Evolutionary conservation across 2,113 vertebrate genomes (phyloP), one percentile per base, ranked within the genome.

Genomic region (Cygnus atratus): DNA sequence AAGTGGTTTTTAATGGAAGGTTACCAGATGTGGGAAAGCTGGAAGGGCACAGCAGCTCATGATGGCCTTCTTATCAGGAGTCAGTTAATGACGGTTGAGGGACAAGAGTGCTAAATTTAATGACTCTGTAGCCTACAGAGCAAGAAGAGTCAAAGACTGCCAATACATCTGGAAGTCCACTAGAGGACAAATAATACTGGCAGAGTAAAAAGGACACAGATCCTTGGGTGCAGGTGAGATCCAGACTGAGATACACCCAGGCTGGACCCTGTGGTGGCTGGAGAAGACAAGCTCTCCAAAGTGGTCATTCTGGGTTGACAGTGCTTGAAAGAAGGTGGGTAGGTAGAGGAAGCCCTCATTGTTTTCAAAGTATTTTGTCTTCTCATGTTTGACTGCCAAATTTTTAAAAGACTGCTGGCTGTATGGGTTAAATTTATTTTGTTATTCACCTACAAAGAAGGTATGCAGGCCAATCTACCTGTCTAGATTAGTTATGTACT

Each of bases 391-490:
- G 33, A 61, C n/a, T 83, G 44, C 16, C 57, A 88, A 77, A 29
- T 50, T 85, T 89, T 87, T 57, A 80, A 52, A 87, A 79, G 21
- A 48, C 14, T 66, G 17, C 25, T 68, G 13, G 11, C 43, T 35
- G 39, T 76, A 6, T 6, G 74, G 1, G 1, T 82, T 55, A 37
- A 28, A 75, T 87, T 78, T 78, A 84, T 84, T 84, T 78, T 2
- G 10, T 79, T 94, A 91, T 72, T 88, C 72, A 90, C 39, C 59
- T 71, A 54, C 44, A 90, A 91, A 75, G 66, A 83, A 90, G 33
- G 61, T 18, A 52, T 6, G 15, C 16, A 83, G 39, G 46, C 46
- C 63, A 76, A 84, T 83, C 55, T 90, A 93, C 79, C 72, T 82
- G 58, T 79, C 84, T 35, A 86, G 39, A 68, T 95, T 87, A 91